Evolutionary conservation across 2,888 invertebrate genomes (phyloP), one percentile per base, ranked within the genome.

Genomic region (Chrysolina oricalcia): DNA sequence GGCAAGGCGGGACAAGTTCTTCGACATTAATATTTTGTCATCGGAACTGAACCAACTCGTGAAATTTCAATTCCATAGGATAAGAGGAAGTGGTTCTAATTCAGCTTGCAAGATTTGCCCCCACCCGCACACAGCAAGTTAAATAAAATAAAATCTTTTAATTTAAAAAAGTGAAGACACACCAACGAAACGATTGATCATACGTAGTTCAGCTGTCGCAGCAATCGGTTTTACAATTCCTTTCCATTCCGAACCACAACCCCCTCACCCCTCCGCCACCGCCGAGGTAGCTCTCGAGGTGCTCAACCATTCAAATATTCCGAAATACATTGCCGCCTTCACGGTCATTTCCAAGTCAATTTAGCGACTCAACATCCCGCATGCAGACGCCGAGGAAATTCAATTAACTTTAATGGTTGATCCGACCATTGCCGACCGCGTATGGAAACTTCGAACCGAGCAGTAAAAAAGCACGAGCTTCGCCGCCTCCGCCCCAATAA

Each of bases 361-460:
- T 89, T 88, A 87, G 87, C 86, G 87, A 87, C 86, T 87, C 87
- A 86, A 86, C 87, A 87, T 87, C 85, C 86, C 86, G 86, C 87
- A 87, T 87, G 87, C 87, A 87, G 88, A 87, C 87, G 87, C 87
- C 83, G 84, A 87, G 89, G 88, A 89, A 90, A 90, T 90, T 90
- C 90, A 90, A 90, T 90, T 90, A 90, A 90, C 89, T 90, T 90
- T 90, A 90, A 90, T 90, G 89, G 89, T 87, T 87, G 89, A 89
- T 88, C 87, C 87, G 80, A 85, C 85, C 86, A 85, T 86, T 85
- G 84, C 85, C 82, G 83, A 79, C 83, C 84, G 83, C 82, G 84
- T 83, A 82, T 82, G 83, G 83, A 82, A 82, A 83, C 83, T 83
- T 81, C 78, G 82, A 81, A 80, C 78, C 76, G 79, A 81, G 78